phyloP scores from a whole-genome alignment of 2,113 vertebrate genomes.

The Phodopus roborovskii region DNA sequence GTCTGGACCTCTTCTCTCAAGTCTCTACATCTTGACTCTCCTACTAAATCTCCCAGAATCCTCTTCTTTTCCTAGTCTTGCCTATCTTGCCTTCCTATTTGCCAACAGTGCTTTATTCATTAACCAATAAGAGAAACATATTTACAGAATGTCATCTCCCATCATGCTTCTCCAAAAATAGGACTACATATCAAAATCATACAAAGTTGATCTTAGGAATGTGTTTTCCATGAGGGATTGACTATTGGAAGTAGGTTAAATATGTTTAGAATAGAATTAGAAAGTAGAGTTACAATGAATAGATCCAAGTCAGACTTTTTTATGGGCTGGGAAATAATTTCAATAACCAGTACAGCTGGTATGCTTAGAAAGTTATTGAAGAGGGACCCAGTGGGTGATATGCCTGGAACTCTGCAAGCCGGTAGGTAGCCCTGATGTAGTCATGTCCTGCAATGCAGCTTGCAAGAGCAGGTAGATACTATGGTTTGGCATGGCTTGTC shows the following conservation, averaged over 20 bases:
- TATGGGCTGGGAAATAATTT: not conserved
- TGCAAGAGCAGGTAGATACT: not conserved
- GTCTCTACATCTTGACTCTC: too few species aligned
- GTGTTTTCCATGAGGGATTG: not conserved
- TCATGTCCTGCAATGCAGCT: not conserved
- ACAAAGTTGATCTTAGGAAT: not conserved
- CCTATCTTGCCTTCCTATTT: too few species aligned
- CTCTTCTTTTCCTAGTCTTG: too few species aligned
- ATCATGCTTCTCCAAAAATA: not conserved
- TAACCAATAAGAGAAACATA: too few species aligned
- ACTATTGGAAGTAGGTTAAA: not conserved
- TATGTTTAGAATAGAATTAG: not conserved
- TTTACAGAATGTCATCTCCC: too few species aligned
- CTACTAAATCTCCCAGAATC: too few species aligned
- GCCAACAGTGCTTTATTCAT: too few species aligned
- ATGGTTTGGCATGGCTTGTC: not conserved
- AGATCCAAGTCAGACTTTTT: not conserved
- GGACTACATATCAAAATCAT: not conserved
- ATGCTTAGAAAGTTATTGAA: not conserved
- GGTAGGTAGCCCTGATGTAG: not conserved
- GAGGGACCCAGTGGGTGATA: not conserved
- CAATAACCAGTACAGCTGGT: not conserved
- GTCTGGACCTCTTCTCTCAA: too few species aligned
- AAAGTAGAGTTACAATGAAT: constrained; percentile 28
- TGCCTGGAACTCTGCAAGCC: not conserved